These are phyloP conservation scores for Ariolimax columbianus DNA, from an alignment of 2,888 invertebrate species.

Conservation along the genomic window DNA sequence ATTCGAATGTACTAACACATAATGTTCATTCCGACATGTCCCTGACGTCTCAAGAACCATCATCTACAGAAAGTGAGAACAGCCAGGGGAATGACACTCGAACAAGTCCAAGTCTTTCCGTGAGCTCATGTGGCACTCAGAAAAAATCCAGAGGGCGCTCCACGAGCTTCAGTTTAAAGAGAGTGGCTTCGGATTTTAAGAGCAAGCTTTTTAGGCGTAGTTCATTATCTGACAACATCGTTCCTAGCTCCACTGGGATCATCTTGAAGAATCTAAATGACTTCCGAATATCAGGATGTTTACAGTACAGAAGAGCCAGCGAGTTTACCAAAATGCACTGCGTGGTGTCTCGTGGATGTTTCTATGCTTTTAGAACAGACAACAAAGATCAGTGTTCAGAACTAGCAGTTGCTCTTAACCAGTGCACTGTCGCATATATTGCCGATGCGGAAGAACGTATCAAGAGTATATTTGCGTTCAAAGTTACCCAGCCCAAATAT, in stretches of 20 bases:
- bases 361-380: slow-evolving; percentile 68
- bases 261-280: slow-evolving; percentile 48
- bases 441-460: slow-evolving; percentile 60
- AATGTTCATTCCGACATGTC: slow-evolving; percentile 49
- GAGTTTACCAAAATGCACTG: slow-evolving; percentile 70
- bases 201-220: slow-evolving; percentile 60
- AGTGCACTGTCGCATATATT: slow-evolving; percentile 63
- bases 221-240: neutral
- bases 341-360: slow-evolving; percentile 66
- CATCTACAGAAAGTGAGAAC: neutral
- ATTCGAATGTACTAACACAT: neutral
- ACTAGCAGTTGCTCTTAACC: slow-evolving; percentile 61
- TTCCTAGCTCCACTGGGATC: slow-evolving; percentile 43
- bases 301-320: slow-evolving; percentile 51
- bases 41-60: slow-evolving; percentile 21
- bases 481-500: slow-evolving; percentile 63
- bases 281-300: slow-evolving; percentile 31
- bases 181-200: slow-evolving; percentile 68
- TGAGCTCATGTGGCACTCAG: slow-evolving; percentile 51
- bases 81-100: neutral
- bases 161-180: slow-evolving; percentile 58
- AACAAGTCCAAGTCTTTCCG: neutral
- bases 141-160: slow-evolving; percentile 54
- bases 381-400: slow-evolving; percentile 61
- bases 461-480: slow-evolving; percentile 66